Base-by-base conservation (phyloP, 2,113 vertebrate genomes). In the Esox niger region DNA sequence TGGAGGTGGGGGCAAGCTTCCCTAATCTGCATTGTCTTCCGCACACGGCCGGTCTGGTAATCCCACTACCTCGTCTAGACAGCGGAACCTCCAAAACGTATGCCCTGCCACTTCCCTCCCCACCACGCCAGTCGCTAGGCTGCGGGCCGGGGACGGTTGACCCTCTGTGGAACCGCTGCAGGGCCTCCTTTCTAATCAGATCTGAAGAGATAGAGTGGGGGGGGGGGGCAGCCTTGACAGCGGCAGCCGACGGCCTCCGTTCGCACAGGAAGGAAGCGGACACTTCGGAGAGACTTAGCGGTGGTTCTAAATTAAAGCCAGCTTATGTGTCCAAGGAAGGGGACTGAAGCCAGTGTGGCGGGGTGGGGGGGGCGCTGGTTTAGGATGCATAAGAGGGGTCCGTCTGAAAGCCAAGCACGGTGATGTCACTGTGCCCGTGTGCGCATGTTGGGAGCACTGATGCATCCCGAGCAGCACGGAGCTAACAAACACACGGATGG, bases 171-270 rank as follows among this genome's bases (percentile, higher is more conserved):
- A 27, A 59, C 58, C 31, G 54, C 68, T 60, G 62, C 30, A 73
- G 62, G 69, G 64, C 57, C 52, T n/a, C 38, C 38, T 43, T 75
- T 29, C 66, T 76, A 73, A 78, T 81, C 63, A 69, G 76, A 78
- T 71, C 43, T 68, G 73, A 73, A 78, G 60, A 62, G 47, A 76
- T 56, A 17, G 69, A 66, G 70, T n/a, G 21, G 63, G 26, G 52
- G 23, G n/a, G n/a, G n/a, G n/a, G n/a, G n/a, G n/a, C n/a, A n/a
- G n/a, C n/a, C n/a, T n/a, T n/a, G n/a, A n/a, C 54, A 23, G 56
- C 29, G 49, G 25, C 21, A 20, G 43, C 55, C 63, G 64, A 64
- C n/a, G n/a, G n/a, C n/a, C n/a, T 43, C 47, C 29, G 30, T 62
- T 64, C 46, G 15, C 43, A 64, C 32, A n/a, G 9, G 20, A 43